These are phyloP conservation scores for Rhamphomyia laevipes DNA, from an alignment of 2,888 invertebrate genomes.

Conservation along the genomic window DNA sequence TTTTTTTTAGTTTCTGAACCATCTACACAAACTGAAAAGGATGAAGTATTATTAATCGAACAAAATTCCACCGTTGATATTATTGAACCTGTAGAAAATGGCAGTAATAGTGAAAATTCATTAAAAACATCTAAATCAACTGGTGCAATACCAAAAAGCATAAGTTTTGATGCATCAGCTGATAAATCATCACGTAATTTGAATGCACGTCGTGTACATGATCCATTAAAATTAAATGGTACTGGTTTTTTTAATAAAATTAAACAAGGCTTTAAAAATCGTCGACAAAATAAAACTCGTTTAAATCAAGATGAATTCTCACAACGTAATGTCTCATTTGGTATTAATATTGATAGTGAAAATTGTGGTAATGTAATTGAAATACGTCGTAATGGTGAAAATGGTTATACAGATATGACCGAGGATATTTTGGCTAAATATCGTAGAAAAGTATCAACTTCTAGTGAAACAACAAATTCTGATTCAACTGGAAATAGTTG, in stretches of 20 bases:
- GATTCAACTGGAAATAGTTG: slow-evolving; percentile 34
- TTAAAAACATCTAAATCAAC: slow-evolving; percentile 48
- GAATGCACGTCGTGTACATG: slow-evolving; percentile 39
- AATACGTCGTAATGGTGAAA: slow-evolving; percentile 7
- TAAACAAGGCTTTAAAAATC: slow-evolving; percentile 54
- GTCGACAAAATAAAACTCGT: slow-evolving; percentile 41
- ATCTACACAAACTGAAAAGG: slow-evolving; percentile 5
- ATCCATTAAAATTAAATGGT: slow-evolving; percentile 27
- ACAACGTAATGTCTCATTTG: slow-evolving; percentile 29
- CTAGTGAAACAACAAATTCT: slow-evolving; percentile 40
- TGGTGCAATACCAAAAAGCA: slow-evolving; percentile 83
- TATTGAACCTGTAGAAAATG: slow-evolving; percentile 11
- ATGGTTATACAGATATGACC: slow-evolving; percentile 51
- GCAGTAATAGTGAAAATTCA: slow-evolving; percentile 4
- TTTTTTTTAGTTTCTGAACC: slow-evolving; percentile 3
- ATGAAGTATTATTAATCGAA: not conserved
- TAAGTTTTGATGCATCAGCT: slow-evolving; percentile 82
- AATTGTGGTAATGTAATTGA: slow-evolving; percentile 2
- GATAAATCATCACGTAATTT: slow-evolving; percentile 51
- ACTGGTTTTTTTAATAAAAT: slow-evolving; percentile 62
- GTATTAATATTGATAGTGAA: slow-evolving; percentile 17
- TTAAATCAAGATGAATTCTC: slow-evolving; percentile 16
- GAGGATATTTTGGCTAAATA: slow-evolving; percentile 95
- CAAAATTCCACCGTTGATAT: not conserved
- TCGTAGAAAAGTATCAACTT: slow-evolving; percentile 51